Evolutionary conservation across 2,888 invertebrate species (phyloP), one percentile per base, ranked within the genome.

Genomic region (Habrosyne pyritoides): DNA sequence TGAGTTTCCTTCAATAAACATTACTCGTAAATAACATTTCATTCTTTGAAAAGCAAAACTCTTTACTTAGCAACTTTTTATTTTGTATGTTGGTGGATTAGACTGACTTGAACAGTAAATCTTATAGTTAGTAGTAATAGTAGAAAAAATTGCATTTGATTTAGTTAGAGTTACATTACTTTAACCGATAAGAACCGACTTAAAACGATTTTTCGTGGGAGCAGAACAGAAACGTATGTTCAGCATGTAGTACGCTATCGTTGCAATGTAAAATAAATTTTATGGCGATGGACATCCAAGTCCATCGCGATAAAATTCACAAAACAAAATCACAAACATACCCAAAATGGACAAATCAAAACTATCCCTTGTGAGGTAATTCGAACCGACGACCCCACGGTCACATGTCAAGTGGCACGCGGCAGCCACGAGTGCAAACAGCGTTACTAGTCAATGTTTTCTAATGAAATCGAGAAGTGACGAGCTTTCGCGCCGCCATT

Each of bases 401-500:
- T 67, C 67, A 61, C 64, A 60, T 67, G 73, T 66, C 73, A 59
- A 61, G 60, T 64, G 79, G 60, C 84, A 83, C 84, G 84, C 76
- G 78, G 56, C 77, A 54, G 73, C 59, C 83, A 77, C 80, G 78
- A 70, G 72, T 63, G 80, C 77, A 80, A 80, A 84, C 81, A 81
- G 49, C 60, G 55, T 53, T 51, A 50, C 50, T 52, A 56, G 55
- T 59, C 64, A 67, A 73, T 75, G 72, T 79, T 80, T 75, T 81
- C 79, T 79, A 80, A 83, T 81, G 79, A 84, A 84, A 83, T 79
- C 72, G 81, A 81, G 79, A 78, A 68, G 64, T 69, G 71, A 65
- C 67, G 62, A 53, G 42, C 56, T 61, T 60, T 60, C 53, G 53
- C 30, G 51, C 48, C 52, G 58, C 65, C 67, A 67, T 68, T 63